Evolutionary conservation across 2,797 vertebrate species (phyloP), one percentile per base, ranked within the genome.

Genomic region (Acestrorhynchus altus): DNA sequence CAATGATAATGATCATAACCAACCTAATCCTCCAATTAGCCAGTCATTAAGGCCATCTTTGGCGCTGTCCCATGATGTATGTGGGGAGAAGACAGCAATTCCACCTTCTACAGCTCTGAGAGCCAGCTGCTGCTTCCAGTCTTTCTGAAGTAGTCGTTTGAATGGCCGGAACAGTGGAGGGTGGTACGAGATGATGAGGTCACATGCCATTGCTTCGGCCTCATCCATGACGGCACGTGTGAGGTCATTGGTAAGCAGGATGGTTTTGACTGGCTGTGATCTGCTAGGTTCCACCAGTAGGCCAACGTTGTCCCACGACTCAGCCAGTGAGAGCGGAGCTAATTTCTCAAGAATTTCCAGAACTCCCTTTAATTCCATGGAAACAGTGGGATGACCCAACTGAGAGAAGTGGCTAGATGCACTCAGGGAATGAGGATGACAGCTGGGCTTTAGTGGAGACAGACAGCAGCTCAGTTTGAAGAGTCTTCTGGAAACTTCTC

Each of bases 301-400:
- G 4, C 98, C 97, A 0, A 99, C 97, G 0, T 98, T 98, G 90
- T 99, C 97, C 97, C 98, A 99, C 2, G 94, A 93, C 84, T 96
- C 97, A 0, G 98, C 97, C 82, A 98, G 90, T 0, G 95, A 93
- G 24, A 95, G 93, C 0, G 96, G 92, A n/a, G 96, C 96, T 0
- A 98, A 93, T 77, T 93, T 88, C 74, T 95, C 93, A 71, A 99
- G 84, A 65, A 94, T 92, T 26, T 92, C 87, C 39, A 98, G 85
- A 8, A 98, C 89, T 1, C 90, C 86, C 67, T 91, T 83, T 6
- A 98, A 89, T 67, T 98, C 86, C 97, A 99, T 93, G 4, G 1
- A 51, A 73, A 52, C 31, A 1, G 74, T 26, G 2, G 16, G 2
- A 59, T 4, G 64, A 47, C 20, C 20, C 3, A 40, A 74, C 16